Conservation (phyloP, 2,113 vertebrate species). For the Pituophis catenifer region DNA sequence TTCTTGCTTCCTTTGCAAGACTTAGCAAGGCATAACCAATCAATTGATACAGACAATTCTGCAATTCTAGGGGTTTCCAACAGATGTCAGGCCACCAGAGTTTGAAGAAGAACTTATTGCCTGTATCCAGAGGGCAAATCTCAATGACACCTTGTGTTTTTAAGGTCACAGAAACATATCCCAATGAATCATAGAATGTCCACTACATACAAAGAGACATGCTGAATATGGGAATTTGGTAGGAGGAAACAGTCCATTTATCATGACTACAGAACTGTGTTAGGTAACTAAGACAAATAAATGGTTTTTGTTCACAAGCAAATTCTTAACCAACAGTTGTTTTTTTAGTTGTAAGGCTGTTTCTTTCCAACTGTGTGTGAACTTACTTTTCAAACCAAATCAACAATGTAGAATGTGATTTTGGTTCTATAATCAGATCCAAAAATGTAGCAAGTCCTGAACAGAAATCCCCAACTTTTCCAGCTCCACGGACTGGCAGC, state of each 20-base stretch:
- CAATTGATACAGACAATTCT: background rate
- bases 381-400: background rate
- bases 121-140: background rate
- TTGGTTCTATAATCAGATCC: background rate
- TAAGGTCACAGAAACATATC: background rate
- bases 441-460: background rate
- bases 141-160: accelerated
- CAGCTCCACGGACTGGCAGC: background rate
- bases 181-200: background rate
- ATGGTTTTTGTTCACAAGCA: accelerated
- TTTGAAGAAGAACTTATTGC: constrained; percentile 25
- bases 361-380: background rate
- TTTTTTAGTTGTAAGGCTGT: background rate
- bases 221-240: background rate
- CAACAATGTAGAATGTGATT: background rate
- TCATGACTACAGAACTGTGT: background rate
- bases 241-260: background rate
- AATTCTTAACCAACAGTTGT: background rate
- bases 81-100: constrained; percentile 64
- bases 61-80: constrained; percentile 52
- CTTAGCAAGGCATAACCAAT: background rate
- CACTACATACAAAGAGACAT: background rate
- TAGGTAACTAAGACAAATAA: constrained; percentile 26
- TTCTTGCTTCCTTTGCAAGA: background rate
- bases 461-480: background rate